These are phyloP conservation scores for Podarcis muralis DNA, from an alignment of 2,113 vertebrate species.

Conservation along the genomic window DNA sequence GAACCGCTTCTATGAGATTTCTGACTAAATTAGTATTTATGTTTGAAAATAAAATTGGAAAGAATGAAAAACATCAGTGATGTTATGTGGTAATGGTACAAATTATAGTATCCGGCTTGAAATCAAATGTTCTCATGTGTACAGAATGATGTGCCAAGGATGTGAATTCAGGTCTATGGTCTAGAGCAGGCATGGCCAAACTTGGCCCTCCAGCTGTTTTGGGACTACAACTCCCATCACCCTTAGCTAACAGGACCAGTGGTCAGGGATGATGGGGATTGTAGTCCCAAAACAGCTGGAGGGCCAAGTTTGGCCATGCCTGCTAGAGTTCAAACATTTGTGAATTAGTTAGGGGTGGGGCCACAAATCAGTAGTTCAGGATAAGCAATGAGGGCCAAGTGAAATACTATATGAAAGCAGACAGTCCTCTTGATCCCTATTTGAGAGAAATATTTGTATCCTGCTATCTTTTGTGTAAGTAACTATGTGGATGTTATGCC, in stretches of 20 bases:
- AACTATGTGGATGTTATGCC: constrained; percentile 12
- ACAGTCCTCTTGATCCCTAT: not conserved
- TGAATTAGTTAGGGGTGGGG: not conserved
- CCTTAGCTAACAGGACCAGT: too few species aligned
- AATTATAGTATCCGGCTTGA: not conserved
- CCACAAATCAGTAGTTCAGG: too few species aligned
- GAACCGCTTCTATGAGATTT: constrained; percentile 30
- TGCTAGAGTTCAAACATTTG: not conserved
- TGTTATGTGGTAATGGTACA: not conserved
- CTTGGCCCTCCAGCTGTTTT: too few species aligned
- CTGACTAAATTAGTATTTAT: constrained; percentile 19
- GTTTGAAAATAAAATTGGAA: not conserved
- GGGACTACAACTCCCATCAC: too few species aligned
- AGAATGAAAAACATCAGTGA: not conserved
- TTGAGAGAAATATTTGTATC: not conserved
- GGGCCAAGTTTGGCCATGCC: too few species aligned
- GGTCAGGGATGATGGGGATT: too few species aligned
- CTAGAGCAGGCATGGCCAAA: not conserved
- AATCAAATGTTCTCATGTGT: not conserved
- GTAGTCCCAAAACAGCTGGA: too few species aligned
- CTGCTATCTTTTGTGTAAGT: not conserved
- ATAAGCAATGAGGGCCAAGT: not conserved
- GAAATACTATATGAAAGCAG: not conserved
- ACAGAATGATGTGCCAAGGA: too few species aligned
- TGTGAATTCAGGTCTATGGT: not conserved